Evolutionary conservation across 2,797 vertebrate genomes (phyloP).

Genomic region (Stomatorhinus walkeri): DNA sequence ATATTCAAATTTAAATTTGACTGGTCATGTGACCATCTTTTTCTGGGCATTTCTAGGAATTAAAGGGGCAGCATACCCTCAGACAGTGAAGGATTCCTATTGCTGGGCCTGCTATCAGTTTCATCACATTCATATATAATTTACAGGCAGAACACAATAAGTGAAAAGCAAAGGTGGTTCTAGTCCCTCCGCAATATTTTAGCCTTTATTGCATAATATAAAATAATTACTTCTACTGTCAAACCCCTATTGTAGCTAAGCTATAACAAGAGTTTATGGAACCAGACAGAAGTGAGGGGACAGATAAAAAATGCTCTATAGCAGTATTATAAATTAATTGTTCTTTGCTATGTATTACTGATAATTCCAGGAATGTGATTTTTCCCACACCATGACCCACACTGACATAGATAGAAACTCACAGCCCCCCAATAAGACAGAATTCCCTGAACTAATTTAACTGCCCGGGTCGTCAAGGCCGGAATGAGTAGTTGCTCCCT

Average conservation of each 20-base stretch:
- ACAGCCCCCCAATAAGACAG: background rate
- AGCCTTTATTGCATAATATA: background rate
- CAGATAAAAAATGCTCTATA: background rate
- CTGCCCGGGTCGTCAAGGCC: no score
- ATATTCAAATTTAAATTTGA: background rate
- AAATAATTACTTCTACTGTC: background rate
- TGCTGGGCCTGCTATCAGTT: constrained; percentile 23
- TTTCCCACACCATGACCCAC: background rate
- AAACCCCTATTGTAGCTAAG: background rate
- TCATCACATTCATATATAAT: constrained; percentile 65
- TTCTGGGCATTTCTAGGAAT: background rate
- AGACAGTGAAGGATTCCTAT: constrained; percentile 25
- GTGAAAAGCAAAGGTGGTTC: background rate
- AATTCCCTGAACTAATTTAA: background rate
- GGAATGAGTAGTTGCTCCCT: background rate
- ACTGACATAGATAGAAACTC: background rate
- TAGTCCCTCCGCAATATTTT: background rate
- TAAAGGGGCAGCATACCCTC: constrained; percentile 43
- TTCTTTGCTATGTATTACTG: background rate
- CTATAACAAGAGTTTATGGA: background rate
- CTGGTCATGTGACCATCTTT: background rate
- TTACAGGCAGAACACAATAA: constrained; percentile 33
- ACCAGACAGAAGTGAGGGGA: background rate
- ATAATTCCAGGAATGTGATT: background rate
- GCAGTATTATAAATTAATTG: background rate